Evolutionary conservation across 2,797 vertebrate species (phyloP).

Genomic region (Gambusia yucatana): DNA sequence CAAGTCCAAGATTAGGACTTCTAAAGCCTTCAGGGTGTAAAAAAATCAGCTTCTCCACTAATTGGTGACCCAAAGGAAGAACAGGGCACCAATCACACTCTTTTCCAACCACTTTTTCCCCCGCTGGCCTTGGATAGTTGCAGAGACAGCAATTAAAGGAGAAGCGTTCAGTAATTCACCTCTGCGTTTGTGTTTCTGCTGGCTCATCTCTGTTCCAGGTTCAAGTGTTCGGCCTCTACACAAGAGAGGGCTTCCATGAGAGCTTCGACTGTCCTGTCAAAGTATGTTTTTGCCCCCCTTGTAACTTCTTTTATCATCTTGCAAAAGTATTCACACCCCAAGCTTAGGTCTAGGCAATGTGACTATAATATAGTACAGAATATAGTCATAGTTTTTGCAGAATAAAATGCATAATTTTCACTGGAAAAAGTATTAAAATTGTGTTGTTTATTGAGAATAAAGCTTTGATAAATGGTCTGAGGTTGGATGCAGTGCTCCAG

Average conservation of each 20-base stretch:
- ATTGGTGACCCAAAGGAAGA: slow-evolving; percentile 81
- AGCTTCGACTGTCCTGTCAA: slow-evolving; percentile 98
- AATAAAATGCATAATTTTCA: too few species aligned
- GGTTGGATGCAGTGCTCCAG: neutral
- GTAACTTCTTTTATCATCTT: neutral
- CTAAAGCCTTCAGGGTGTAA: slow-evolving; percentile 72
- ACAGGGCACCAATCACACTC: slow-evolving; percentile 72
- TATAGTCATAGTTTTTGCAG: too few species aligned
- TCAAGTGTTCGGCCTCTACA: slow-evolving; percentile 96
- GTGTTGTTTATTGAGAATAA: too few species aligned
- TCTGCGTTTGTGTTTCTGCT: slow-evolving; percentile 39
- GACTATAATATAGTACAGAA: neutral
- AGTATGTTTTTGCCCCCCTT: slow-evolving; percentile 79
- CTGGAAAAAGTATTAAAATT: too few species aligned
- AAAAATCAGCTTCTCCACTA: slow-evolving; percentile 80
- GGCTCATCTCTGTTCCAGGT: slow-evolving; percentile 83
- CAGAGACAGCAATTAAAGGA: slow-evolving; percentile 79
- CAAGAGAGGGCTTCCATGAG: slow-evolving; percentile 95
- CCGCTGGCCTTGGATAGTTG: slow-evolving; percentile 67
- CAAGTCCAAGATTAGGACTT: slow-evolving; percentile 69
- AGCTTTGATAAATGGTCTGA: neutral
- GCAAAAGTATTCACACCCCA: neutral
- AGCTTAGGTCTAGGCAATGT: neutral
- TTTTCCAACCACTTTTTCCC: slow-evolving; percentile 60
- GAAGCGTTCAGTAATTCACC: slow-evolving; percentile 69